phyloP scores from a whole-genome alignment of 2,888 invertebrate species.

The Galerucella calmariensis region DNA sequence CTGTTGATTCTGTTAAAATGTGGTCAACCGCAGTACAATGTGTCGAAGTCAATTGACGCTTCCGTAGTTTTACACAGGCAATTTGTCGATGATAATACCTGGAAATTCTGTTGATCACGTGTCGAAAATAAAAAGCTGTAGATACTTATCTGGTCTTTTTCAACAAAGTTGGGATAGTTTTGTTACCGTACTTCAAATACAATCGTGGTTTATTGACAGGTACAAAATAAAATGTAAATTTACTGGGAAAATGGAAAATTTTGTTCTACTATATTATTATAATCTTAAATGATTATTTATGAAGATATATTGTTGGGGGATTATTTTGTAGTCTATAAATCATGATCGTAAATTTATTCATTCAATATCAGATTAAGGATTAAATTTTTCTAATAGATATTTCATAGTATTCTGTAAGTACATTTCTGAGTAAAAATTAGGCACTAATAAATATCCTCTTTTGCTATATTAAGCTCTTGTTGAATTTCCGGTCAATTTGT shows the following conservation, averaged over 20 bases:
- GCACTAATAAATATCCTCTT: too few species aligned
- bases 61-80: conserved; percentile 33
- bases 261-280: not conserved
- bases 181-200: not conserved
- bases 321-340: not conserved
- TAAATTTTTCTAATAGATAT: too few species aligned
- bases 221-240: not conserved
- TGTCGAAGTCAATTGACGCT: conserved; percentile 41
- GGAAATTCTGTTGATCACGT: conserved; percentile 34
- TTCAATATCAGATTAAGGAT: too few species aligned
- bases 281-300: not conserved
- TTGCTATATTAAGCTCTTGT: too few species aligned
- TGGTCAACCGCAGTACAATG: conserved; percentile 40
- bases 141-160: conserved; percentile 29
- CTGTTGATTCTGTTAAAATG: conserved; percentile 21
- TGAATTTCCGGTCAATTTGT: too few species aligned
- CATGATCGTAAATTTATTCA: too few species aligned
- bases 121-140: conserved; percentile 20
- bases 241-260: too few species aligned
- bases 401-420: too few species aligned
- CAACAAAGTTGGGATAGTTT: not conserved
- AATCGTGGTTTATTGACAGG: not conserved
- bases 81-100: conserved; percentile 39
- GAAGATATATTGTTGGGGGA: not conserved
- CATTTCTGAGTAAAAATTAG: too few species aligned